Evolutionary conservation across 2,797 vertebrate genomes (phyloP), one percentile per base, ranked within the genome.

Genomic region (Phrynocephalus guinanensis): DNA sequence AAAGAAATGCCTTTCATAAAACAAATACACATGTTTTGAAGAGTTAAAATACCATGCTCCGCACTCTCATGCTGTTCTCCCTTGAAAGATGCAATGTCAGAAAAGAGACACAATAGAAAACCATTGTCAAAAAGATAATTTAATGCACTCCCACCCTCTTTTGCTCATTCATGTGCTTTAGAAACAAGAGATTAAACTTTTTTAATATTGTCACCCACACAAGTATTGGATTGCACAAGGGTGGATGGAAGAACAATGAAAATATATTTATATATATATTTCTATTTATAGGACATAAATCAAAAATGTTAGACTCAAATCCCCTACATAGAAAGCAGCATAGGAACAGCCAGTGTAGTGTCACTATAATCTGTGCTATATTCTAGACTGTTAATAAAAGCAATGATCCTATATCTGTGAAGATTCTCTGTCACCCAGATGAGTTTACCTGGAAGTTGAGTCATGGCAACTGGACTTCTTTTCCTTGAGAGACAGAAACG

Each of bases 41-140:
- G 60, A 80, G 71, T 67, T 67, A 72, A 71, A 68, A 66, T 52
- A 24, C 11, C 71, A 50, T 10, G 13, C 26, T 67, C n/a, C 15
- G 2, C 90, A 83, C 91, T 26, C 72, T 88, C 16, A 76, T 87
- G 82, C 85, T 77, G 70, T 89, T 80, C 1, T 0, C 85, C 91
- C 82, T 83, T 89, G 75, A 28, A 33, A 44, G 66, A 66, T 68
- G 50, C 68, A 90, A 87, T 63, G 28, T 85, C 90, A 88, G 93
- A 92, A 96, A 86, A 97, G 87, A 96, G 90, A 94, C 92, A 94
- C 90, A 90, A 77, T 82, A 85, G 88, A 93, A 97, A 94, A 82
- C 67, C 73, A 13, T 92, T 86, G 92, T 97, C 96, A 95, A 97
- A 97, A 97, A 96, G 96, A 96, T 96, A 93, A 96, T 97, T 97